Percentiles rank a stretch among this genome's conserved stretches.
These are phyloP conservation scores for Cairina moschata DNA, from an alignment of 2,113 vertebrate genomes.

Conservation along the genomic window DNA sequence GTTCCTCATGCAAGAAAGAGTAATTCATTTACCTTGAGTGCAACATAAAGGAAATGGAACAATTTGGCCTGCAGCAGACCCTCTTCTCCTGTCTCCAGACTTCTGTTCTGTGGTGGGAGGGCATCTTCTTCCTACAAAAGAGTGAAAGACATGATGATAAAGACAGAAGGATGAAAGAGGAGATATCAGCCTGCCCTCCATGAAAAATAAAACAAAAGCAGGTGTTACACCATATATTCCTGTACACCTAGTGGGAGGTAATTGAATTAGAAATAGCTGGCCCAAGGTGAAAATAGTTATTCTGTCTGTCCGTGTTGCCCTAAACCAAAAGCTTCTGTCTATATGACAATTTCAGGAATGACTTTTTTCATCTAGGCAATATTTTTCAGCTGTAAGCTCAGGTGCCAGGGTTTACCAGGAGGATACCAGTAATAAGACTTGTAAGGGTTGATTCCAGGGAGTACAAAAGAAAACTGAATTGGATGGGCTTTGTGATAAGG, in stretches of 20 bases:
- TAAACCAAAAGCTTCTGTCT: conserved; percentile 7
- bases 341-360: neutral
- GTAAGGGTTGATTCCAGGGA: neutral
- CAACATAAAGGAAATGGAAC: neutral
- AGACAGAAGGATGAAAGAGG: neutral
- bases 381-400: neutral
- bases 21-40: neutral
- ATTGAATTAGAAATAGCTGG: conserved; percentile 17
- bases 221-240: neutral
- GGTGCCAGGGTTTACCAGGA: neutral
- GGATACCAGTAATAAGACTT: neutral
- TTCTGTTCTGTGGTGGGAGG: neutral
- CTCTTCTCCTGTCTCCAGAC: neutral
- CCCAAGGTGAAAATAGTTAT: neutral
- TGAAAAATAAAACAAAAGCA: conserved; percentile 44
- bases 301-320: neutral
- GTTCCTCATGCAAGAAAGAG: neutral
- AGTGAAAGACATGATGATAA: neutral
- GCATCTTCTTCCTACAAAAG: neutral
- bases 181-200: neutral
- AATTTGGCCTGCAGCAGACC: neutral
- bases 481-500: neutral
- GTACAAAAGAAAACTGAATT: neutral
- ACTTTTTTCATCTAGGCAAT: neutral
- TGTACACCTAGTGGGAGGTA: neutral